phyloP scores from a whole-genome alignment of 2,113 vertebrate genomes.

The Psammodynastes pulverulentus region DNA sequence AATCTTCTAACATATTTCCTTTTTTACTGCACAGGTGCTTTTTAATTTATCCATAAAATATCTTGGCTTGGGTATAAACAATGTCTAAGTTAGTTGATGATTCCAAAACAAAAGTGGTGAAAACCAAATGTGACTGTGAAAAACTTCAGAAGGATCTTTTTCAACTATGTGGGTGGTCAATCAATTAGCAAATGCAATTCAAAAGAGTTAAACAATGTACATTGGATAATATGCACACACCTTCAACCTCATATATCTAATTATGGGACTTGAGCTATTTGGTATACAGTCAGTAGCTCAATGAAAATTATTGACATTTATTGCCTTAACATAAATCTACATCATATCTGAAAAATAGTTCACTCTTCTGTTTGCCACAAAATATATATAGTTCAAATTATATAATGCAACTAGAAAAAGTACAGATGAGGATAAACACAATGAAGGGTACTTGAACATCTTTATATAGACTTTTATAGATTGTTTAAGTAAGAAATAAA shows the following conservation, averaged over 20 bases:
- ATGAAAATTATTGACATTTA: neutral
- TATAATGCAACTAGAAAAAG: neutral
- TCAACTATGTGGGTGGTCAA: neutral
- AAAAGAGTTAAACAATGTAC: neutral
- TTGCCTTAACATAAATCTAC: neutral
- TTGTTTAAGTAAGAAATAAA: neutral
- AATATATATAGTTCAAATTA: too few species aligned
- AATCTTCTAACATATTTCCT: neutral
- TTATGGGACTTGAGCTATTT: neutral
- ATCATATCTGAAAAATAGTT: too few species aligned
- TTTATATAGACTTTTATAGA: neutral
- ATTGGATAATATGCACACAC: neutral
- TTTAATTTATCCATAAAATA: neutral
- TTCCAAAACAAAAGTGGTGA: neutral
- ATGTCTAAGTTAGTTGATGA: neutral
- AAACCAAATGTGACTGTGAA: neutral
- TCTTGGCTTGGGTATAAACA: neutral
- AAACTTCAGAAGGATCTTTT: neutral
- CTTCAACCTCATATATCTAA: neutral
- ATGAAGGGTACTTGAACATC: neutral
- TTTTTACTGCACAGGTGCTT: neutral
- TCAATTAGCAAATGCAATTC: neutral
- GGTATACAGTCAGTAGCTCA: too few species aligned
- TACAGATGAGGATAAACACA: too few species aligned
- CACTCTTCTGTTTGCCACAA: too few species aligned